Base-by-base conservation (phyloP, 2,888 invertebrate genomes). In the Doris montereyensis region DNA sequence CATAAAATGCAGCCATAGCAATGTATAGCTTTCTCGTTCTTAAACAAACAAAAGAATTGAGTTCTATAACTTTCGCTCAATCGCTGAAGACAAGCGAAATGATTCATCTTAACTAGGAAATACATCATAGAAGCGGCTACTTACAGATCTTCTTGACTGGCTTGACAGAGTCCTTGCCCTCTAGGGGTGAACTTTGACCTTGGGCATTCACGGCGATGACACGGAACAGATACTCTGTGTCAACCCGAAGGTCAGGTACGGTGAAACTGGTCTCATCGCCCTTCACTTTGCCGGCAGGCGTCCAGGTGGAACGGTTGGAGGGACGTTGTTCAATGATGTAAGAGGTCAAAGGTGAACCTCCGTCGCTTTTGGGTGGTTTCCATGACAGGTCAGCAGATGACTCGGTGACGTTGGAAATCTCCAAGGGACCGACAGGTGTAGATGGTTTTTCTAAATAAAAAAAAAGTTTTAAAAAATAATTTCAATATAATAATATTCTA, bases 101-200 rank as follows among this genome's bases (percentile, higher is more conserved):
- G n/a, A n/a, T n/a, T n/a, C n/a, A n/a, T n/a, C n/a, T n/a, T n/a
- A n/a, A n/a, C n/a, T n/a, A n/a, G n/a, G n/a, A n/a, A n/a, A n/a
- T n/a, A n/a, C n/a, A n/a, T n/a, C n/a, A n/a, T n/a, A n/a, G n/a
- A n/a, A n/a, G n/a, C n/a, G n/a, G n/a, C n/a, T n/a, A 84, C 87
- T 86, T 83, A 88, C 88, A 79, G 17, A 86, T 83, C 78, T 82
- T 82, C 60, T 82, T 84, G 80, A 85, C 85, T 10, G 87, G 86
- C 74, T 82, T 85, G 58, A 87, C 80, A 1, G 86, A 79, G 60
- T 86, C 87, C n/a, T 83, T 81, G 1, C 84, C 80, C 58, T 87
- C 96, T 72, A 97, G 97, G 0, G 98, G 95, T 84, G 96, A 96
- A 60, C 98, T 97, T 0, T 96, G 95, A 1, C 98, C 98, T 0